phyloP scores from a whole-genome alignment of 2,888 invertebrate species.

The Dicycla oo region DNA sequence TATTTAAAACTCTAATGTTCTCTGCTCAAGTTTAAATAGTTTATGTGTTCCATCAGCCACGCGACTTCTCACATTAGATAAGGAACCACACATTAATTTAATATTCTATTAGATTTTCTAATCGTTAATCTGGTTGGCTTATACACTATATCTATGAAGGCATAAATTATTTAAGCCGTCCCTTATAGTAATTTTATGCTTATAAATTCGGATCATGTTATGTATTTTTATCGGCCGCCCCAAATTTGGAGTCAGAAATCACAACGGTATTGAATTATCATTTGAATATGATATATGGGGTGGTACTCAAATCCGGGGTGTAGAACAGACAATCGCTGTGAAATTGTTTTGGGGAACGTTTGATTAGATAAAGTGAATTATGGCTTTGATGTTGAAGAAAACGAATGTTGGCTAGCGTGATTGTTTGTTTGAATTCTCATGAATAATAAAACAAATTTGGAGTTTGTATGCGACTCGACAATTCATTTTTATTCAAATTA shows the following conservation, averaged over 20 bases:
- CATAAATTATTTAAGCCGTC: slow-evolving; percentile 85
- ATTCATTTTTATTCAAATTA: background rate
- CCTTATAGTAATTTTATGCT: slow-evolving; percentile 86
- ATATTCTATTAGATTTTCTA: slow-evolving; percentile 83
- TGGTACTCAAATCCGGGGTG: slow-evolving; percentile 81
- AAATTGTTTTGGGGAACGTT: slow-evolving; percentile 82
- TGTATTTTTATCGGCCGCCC: slow-evolving; percentile 81
- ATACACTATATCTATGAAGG: slow-evolving; percentile 77
- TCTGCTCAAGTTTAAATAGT: slow-evolving; percentile 81
- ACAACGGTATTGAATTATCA: slow-evolving; percentile 88
- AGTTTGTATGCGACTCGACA: background rate
- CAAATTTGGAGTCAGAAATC: slow-evolving; percentile 81
- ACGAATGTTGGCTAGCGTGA: slow-evolving; percentile 51
- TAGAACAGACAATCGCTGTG: slow-evolving; percentile 81
- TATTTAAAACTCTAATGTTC: slow-evolving; percentile 69
- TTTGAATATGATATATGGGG: slow-evolving; percentile 88
- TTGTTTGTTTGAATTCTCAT: slow-evolving; percentile 56
- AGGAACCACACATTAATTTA: slow-evolving; percentile 81
- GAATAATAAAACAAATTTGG: slow-evolving; percentile 38
- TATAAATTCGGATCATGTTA: slow-evolving; percentile 80
- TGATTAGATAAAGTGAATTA: slow-evolving; percentile 84
- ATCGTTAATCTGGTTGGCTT: slow-evolving; percentile 77
- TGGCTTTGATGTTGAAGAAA: slow-evolving; percentile 73
- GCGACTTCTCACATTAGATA: slow-evolving; percentile 82
- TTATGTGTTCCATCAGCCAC: slow-evolving; percentile 78